Conservation (phyloP, 2,888 invertebrate species). For the Exocentrus adspersus region DNA sequence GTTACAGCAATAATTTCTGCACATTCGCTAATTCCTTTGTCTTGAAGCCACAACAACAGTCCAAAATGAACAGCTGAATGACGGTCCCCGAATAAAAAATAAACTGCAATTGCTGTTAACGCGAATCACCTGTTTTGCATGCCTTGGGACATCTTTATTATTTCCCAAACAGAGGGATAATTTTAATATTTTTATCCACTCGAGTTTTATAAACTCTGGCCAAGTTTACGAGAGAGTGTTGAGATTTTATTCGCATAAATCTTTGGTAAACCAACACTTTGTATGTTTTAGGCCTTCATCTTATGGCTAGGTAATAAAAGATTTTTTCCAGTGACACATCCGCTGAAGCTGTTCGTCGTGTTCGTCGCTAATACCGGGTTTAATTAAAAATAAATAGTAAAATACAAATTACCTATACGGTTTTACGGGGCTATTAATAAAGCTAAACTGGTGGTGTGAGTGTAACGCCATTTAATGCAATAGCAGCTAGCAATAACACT, state of each 20-base stretch:
- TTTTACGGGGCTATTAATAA: conserved; percentile 18
- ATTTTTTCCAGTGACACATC: too few relatives aligned
- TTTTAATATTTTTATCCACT: neutral
- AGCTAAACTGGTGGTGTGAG: conserved; percentile 11
- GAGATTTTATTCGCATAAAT: too few relatives aligned
- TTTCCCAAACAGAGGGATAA: neutral
- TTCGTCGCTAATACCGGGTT: conserved; percentile 9
- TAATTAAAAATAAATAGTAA: conserved; percentile 17
- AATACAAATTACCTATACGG: conserved; percentile 7
- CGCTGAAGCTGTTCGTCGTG: too few relatives aligned
- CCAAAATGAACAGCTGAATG: too few relatives aligned
- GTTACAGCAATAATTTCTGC: neutral
- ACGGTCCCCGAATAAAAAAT: neutral
- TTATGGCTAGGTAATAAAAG: too few relatives aligned
- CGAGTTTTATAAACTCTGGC: too few relatives aligned
- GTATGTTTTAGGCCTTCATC: too few relatives aligned
- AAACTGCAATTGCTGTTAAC: neutral
- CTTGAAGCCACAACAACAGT: neutral
- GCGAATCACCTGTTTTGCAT: conserved; percentile 3
- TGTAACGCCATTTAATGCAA: conserved; percentile 13
- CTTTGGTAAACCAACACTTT: too few relatives aligned
- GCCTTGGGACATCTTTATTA: neutral
- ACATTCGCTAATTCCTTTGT: neutral
- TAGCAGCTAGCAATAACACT: conserved; percentile 15
- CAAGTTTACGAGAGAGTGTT: too few relatives aligned